Evolutionary conservation across 2,888 invertebrate species (phyloP).

Genomic region (Chesias legatella): DNA sequence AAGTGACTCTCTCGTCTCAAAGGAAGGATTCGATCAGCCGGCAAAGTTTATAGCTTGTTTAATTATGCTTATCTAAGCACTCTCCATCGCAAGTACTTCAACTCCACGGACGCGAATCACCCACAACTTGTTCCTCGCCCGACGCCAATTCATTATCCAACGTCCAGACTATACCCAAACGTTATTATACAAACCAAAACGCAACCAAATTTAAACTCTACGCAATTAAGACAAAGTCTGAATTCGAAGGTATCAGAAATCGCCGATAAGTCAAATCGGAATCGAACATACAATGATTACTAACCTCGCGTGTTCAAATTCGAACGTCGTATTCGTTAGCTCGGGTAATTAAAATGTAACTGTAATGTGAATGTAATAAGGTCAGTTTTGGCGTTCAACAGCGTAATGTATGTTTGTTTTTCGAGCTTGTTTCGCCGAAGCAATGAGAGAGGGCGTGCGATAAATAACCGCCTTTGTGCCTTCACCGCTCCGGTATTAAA

Average conservation of each 20-base stretch:
- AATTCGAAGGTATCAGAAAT: slow-evolving; percentile 29
- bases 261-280: slow-evolving; percentile 65
- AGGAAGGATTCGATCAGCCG: slow-evolving; percentile 13
- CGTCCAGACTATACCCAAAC: slow-evolving; percentile 65
- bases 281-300: slow-evolving; percentile 75
- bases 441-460: slow-evolving; percentile 80
- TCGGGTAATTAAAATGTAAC: slow-evolving; percentile 46
- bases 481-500: slow-evolving; percentile 77
- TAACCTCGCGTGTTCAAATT: slow-evolving; percentile 60
- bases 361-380: slow-evolving; percentile 44
- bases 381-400: slow-evolving; percentile 42
- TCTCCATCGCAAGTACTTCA: slow-evolving; percentile 37
- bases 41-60: slow-evolving; percentile 20
- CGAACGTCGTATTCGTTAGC: slow-evolving; percentile 58
- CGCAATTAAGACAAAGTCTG: slow-evolving; percentile 24
- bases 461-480: slow-evolving; percentile 79
- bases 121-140: slow-evolving; percentile 65
- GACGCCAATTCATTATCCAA: slow-evolving; percentile 74
- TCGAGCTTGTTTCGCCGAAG: slow-evolving; percentile 57
- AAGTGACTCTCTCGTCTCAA: background rate
- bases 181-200: slow-evolving; percentile 40
- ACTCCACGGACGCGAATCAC: slow-evolving; percentile 55
- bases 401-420: slow-evolving; percentile 61
- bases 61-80: slow-evolving; percentile 29
- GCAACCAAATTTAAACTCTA: slow-evolving; percentile 33